Evolutionary conservation across 2,888 invertebrate genomes (phyloP).

Genomic region (Dugesia japonica): DNA sequence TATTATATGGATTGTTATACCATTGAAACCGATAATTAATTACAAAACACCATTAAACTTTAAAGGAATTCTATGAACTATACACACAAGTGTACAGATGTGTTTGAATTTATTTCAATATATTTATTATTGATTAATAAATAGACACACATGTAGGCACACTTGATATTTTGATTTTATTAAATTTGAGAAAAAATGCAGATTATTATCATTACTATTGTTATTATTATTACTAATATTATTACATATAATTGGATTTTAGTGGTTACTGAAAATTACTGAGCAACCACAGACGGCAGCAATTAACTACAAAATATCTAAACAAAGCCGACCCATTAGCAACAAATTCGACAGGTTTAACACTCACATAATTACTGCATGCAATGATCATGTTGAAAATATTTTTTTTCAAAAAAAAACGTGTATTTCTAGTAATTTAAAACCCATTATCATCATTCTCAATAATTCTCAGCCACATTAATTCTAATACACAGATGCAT

Average conservation of each 20-base stretch:
- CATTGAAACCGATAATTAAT: no score
- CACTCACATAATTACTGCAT: constrained; percentile 3
- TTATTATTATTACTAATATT: no score
- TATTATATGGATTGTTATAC: no score
- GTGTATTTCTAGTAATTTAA: constrained; percentile 16
- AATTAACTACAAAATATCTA: neutral
- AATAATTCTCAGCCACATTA: constrained; percentile 7
- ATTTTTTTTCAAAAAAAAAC: neutral
- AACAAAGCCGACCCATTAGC: neutral
- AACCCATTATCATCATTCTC: constrained; percentile 15
- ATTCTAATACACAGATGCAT: neutral
- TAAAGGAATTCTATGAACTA: no score
- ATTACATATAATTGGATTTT: neutral
- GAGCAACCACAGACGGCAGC: constrained; percentile 2
- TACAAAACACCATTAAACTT: no score
- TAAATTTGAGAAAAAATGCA: no score
- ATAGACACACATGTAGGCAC: no score
- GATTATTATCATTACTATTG: no score
- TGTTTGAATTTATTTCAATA: no score
- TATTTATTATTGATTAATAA: no score
- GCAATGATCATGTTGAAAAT: neutral
- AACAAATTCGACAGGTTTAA: neutral
- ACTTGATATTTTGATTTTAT: no score
- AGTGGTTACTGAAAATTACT: neutral
- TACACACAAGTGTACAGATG: no score